Evolutionary conservation across 2,113 vertebrate species (phyloP), one percentile per base, ranked within the genome.

Genomic region (Prunella himalayana): DNA sequence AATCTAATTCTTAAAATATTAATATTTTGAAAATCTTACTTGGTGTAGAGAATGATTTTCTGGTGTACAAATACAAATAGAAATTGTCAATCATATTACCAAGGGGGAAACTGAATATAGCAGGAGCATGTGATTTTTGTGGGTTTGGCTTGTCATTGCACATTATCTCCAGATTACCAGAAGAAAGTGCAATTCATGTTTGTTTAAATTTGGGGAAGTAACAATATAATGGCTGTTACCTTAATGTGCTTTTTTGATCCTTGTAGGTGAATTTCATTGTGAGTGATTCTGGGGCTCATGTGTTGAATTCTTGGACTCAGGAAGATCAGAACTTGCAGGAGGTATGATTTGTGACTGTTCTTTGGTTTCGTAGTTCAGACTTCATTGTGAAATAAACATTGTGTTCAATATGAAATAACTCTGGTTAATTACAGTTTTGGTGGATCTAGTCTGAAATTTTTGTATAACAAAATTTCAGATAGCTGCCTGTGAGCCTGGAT

Each of bases 291-390:
- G 99, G 99, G 90, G 99, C 99, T 95, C 99, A 99, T 95, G 98
- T 99, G 95, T 97, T 99, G 96, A 99, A 99, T 96, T 99, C 98
- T 64, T 99, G 99, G 99, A 99, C 98, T 94, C 99, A 99, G 64
- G 99, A 99, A 97, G 98, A 99, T 94, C 99, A 99, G 97, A 99
- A 98, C 94, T 98, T 99, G 83, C 99, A 99, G 61, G 99, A 99
- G 98, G 99, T 99, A 98, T 95, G 87, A 30, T 88, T 88, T 85
- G 6, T 39, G 86, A 66, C 81, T 69, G 9, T 81, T 45, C 23
- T 77, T 49, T 79, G 14, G 6, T 18, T 57, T 70, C 72, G 8
- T 88, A 68, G 22, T 10, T 47, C 12, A 28, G 41, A 24, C 13
- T 82, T 82, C 33, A 19, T 66, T 61, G 39, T 1, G 19, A n/a